Conservation (phyloP, 2,888 invertebrate species). For the Smittia sp. region DNA sequence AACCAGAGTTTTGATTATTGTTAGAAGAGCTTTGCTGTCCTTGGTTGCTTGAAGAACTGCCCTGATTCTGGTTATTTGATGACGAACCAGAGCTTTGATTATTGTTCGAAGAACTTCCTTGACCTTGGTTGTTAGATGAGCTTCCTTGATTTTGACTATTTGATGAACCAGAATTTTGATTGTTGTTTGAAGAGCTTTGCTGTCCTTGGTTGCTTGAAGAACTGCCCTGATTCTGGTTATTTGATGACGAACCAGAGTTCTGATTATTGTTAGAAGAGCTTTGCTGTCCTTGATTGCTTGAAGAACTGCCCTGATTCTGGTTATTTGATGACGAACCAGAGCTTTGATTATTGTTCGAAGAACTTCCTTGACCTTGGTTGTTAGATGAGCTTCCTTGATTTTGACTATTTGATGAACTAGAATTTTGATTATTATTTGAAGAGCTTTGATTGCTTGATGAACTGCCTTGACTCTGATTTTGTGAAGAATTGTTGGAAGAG, state of each 20-base stretch:
- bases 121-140: not conserved
- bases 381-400: not conserved
- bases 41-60: constrained; percentile 41
- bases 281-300: not conserved
- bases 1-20: too few relatives aligned
- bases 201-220: constrained; percentile 41
- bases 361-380: constrained; percentile 41
- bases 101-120: not conserved
- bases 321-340: not conserved
- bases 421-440: not conserved
- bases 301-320: not conserved
- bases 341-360: too few relatives aligned
- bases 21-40: constrained; percentile 9
- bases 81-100: constrained; percentile 30
- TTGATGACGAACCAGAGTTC: not conserved
- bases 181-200: constrained; percentile 33
- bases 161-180: constrained; percentile 1
- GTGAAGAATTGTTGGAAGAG: not conserved
- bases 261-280: too few relatives aligned
- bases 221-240: constrained; percentile 39
- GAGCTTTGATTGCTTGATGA: not conserved
- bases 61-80: constrained; percentile 29
- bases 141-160: not conserved
- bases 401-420: not conserved
- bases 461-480: too few relatives aligned